Base-by-base conservation (phyloP, 1,140 invertebrate species). In the Drosophila pachea region DNA sequence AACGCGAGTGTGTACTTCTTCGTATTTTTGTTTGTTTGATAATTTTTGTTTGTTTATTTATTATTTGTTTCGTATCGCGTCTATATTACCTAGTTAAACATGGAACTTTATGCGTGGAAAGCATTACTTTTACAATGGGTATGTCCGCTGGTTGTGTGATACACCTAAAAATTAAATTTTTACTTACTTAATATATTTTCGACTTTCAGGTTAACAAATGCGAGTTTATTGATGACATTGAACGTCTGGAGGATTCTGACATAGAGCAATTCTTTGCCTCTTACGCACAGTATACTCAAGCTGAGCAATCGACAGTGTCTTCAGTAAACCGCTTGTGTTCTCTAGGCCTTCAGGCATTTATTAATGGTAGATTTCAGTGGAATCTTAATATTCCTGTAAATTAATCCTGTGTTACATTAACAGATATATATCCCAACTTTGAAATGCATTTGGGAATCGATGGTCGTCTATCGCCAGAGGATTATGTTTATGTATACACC, bases 1-100 rank as follows among this genome's bases (percentile, higher is more conserved):
- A 52, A 32, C 29, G 38, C 29, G 5, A 33, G 29, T 5, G 5
- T n/a, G 35, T 9, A 11, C 11, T 53, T 35, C 22, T 43, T 47
- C 16, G 4, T 43, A 36, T 7, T 16, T 43, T 7, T 12, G 4
- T 14, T 43, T 14, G 40, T 43, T 43, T 3, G n/a, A n/a, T n/a
- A n/a, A n/a, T 43, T 33, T 35, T 55, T 68, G 45, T 59, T 54
- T n/a, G 42, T 55, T 32, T 48, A 11, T 73, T 35, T 14, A 8
- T 89, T 88, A 4, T 89, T 93, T 93, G 12, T 59, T 50, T 38
- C 49, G 32, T 22, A 2, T 22, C 22, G 22, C 22, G 22, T 22
- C 22, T 22, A 22, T 22, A 22, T 22, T 22, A 22, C 22, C 22
- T 22, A 48, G 12, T 45, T 49, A 52, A 50, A 52, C 11, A 87